Evolutionary conservation across 2,797 vertebrate species (phyloP), one percentile per base, ranked within the genome.

Genomic region (Catostomus latipinnis): DNA sequence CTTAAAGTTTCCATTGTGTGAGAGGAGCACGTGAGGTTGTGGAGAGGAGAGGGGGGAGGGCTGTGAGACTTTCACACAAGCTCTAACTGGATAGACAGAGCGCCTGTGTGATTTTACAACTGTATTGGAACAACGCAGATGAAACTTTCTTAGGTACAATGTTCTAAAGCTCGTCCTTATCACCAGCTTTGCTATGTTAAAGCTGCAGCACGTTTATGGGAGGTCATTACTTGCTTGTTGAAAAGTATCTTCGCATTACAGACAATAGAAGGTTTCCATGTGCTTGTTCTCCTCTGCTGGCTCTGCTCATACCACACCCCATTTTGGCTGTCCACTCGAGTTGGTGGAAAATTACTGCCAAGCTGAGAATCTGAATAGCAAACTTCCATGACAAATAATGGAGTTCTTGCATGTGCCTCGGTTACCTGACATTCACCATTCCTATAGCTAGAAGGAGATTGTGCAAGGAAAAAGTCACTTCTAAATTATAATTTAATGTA

Each of bases 1-100:
- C 90, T 91, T 91, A 95, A 95, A 94, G 93, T 94, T 95, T 94
- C 93, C 93, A 94, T 92, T 94, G 93, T 93, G 93, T 91, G 89
- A 86, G 88, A 89, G 80, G 71, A 80, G 88, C 90, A 90, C 90
- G 84, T 87, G 87, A 92, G 86, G 78, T 56, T 60, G 60, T 69
- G 16, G 50, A 49, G 52, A 74, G 73, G 63, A 73, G 76, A 61
- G 77, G 65, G 68, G 77, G 74, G 70, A 48, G 22, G 52, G 75
- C 88, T 80, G 77, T n/a, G 75, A 63, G 72, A 76, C 60, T 57
- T 52, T 78, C 58, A 45, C 61, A 50, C 16, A 60, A 34, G 34
- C 61, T 73, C n/a, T 14, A 56, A 73, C 77, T 22, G 6, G 49
- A 46, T 63, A 63, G 75, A 60, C 77, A 14, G 82, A 65, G 86